Evolutionary conservation across 2,888 invertebrate genomes (phyloP), one percentile per base, ranked within the genome.

Genomic region (Pecten maximus): DNA sequence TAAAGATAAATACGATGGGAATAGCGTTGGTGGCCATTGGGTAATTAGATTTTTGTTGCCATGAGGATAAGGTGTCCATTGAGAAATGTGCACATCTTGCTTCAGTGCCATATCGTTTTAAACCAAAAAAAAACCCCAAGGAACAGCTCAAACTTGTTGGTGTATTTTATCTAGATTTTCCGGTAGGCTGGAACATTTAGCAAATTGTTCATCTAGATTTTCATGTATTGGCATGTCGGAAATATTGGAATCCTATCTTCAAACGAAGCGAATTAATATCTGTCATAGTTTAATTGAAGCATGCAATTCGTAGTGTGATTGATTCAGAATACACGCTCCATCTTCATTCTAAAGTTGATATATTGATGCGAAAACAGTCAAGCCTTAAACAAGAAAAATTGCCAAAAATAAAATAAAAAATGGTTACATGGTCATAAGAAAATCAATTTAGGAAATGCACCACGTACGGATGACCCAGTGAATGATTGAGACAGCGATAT

Each of bases 281-380:
- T 74, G 74, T 74, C 74, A 35, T 35, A 74, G 74, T 74, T 19
- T 74, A 74, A 74, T 74, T 74, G 74, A 74, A 35, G 74, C 74
- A 74, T 74, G 28, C 74, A 35, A 23, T 35, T 23, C 35, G 8
- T 16, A 74, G 19, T 74, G 35, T 74, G 74, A 74, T 74, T 19
- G 35, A 74, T 74, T 35, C 35, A 12, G 35, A 74, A 74, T 74
- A 35, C 74, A 74, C 74, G 23, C 74, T 74, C 35, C 35, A 12
- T 28, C 35, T 74, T 74, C 74, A 10, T 35, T 74, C 35, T 19
- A 16, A 2, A 35, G 28, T 28, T 74, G 74, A 74, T 74, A 74
- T 74, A 74, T 74, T 74, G 28, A 74, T 74, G 74, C 16, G 74
- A 74, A 74, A 74, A 74, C 74, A 35, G 28, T 74, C 74, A 6